These are phyloP conservation scores for Apodemus speciosus DNA, from an alignment of 2,113 vertebrate species.

Conservation along the genomic window DNA sequence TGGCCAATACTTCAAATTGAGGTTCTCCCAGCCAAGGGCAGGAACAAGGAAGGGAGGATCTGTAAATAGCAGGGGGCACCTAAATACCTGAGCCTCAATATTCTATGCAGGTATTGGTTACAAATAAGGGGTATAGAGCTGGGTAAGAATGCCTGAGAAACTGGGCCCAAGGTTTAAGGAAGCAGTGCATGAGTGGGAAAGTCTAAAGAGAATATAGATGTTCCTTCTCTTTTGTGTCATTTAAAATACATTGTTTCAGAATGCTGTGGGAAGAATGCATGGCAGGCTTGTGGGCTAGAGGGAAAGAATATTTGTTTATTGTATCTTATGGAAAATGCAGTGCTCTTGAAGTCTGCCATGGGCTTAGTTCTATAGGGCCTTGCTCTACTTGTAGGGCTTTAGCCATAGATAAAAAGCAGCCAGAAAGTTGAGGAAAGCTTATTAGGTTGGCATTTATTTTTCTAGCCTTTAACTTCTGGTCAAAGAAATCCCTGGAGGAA, in stretches of 20 bases:
- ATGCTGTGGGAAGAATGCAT: not conserved
- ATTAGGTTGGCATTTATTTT: not conserved
- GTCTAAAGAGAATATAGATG: not conserved
- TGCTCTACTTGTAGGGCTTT: not conserved
- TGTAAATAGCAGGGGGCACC: not conserved
- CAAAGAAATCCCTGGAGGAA: conserved; percentile 16
- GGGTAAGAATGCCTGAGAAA: not conserved
- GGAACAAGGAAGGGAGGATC: not conserved
- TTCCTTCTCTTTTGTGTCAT: not conserved
- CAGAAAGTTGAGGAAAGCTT: not conserved
- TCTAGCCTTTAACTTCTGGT: not conserved
- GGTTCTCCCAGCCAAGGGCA: not conserved
- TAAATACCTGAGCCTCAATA: not conserved
- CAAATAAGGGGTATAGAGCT: not conserved
- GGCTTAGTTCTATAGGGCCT: not conserved
- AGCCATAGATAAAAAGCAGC: not conserved
- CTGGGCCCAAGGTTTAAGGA: not conserved
- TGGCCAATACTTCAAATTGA: not conserved
- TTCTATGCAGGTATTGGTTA: not conserved
- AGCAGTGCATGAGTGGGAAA: not conserved
- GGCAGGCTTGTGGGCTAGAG: not conserved
- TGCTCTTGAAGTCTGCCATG: not conserved
- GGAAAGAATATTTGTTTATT: not conserved
- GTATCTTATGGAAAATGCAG: not conserved
- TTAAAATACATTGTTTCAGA: not conserved